Conservation (phyloP, 2,797 vertebrate genomes). For the Valencia hispanica region DNA sequence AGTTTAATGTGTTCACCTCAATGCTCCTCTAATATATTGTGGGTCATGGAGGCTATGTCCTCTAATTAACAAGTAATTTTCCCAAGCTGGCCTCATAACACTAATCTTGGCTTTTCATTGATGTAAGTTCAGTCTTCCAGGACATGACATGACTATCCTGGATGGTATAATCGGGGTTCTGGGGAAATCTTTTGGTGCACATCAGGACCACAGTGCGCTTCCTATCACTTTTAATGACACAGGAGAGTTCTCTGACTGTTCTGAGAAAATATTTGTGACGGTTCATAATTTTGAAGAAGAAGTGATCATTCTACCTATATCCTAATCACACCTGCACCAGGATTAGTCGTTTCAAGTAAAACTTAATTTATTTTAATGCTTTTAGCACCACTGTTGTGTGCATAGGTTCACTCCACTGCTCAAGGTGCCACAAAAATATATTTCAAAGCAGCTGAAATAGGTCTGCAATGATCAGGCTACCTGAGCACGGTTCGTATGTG, state of each 20-base stretch:
- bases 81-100: conserved; percentile 1
- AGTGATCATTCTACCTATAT: background rate
- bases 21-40: conserved; percentile 11
- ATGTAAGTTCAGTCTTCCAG: background rate
- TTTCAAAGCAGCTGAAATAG: background rate
- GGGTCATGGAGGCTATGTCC: conserved; percentile 7
- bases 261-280: background rate
- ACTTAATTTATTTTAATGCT: background rate
- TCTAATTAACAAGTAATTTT: conserved; percentile 12
- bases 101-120: conserved; percentile 6
- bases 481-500: background rate
- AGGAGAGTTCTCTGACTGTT: background rate
- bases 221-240: background rate
- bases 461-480: background rate
- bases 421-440: background rate
- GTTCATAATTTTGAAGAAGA: background rate
- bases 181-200: background rate
- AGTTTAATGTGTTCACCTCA: conserved; percentile 46
- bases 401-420: background rate
- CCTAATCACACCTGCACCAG: background rate
- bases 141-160: background rate
- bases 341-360: background rate
- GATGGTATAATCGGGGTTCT: background rate
- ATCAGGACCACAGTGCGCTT: background rate
- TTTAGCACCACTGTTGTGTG: background rate